Percentiles rank a stretch among this genome's conserved stretches.
Conservation (phyloP, 2,888 invertebrate genomes). For the Ochlodes sylvanus region DNA sequence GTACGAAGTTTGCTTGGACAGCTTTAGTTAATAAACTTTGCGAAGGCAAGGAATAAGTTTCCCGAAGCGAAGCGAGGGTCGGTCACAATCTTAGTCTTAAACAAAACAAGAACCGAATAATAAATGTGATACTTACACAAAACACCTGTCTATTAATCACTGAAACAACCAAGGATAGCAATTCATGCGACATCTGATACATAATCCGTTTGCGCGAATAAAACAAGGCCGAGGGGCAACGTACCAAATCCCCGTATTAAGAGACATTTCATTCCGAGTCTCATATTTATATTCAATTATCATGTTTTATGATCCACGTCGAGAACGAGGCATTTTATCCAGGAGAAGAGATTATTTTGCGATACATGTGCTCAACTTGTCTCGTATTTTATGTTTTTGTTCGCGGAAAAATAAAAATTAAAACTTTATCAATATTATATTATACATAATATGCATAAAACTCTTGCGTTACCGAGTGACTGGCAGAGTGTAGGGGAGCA, state of each 20-base stretch:
- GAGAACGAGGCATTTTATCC: conserved; percentile 7
- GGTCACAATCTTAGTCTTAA: too few relatives aligned
- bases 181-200: neutral
- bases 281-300: conserved; percentile 32
- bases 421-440: neutral
- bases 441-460: too few relatives aligned
- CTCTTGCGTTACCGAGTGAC: too few relatives aligned
- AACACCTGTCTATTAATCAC: conserved; percentile 4
- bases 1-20: too few relatives aligned
- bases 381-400: neutral
- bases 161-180: neutral
- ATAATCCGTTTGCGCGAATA: neutral
- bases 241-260: conserved; percentile 5
- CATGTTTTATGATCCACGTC: neutral
- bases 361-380: neutral
- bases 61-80: too few relatives aligned
- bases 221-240: conserved; percentile 5
- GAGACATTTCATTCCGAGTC: conserved; percentile 15
- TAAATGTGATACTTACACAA: neutral
- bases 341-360: conserved; percentile 18
- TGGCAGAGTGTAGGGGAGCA: too few relatives aligned
- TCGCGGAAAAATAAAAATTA: neutral
- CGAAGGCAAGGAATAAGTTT: too few relatives aligned
- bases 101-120: neutral
- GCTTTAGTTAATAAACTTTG: too few relatives aligned